Evolutionary conservation across 2,797 vertebrate genomes (phyloP).

Genomic region (Neosilurus mollespiculum): DNA sequence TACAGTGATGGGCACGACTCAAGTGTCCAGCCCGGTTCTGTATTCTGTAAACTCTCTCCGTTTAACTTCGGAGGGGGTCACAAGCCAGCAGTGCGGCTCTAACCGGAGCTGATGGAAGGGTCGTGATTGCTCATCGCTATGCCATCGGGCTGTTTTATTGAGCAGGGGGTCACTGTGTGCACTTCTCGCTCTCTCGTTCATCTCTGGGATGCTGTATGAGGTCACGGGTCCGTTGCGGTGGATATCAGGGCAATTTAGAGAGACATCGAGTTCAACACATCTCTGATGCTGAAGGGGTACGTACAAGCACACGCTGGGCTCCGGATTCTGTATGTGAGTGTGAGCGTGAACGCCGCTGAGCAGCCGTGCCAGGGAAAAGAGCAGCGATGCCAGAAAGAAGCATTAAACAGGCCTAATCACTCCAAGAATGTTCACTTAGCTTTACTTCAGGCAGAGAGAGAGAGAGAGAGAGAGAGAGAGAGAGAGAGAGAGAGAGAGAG

Average conservation of each 20-base stretch:
- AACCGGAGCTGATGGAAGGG: conserved; percentile 18
- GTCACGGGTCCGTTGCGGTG: conserved; percentile 53
- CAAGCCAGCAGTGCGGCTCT: background rate
- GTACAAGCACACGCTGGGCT: background rate
- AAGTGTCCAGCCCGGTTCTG: background rate
- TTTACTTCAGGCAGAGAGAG: conserved; percentile 28
- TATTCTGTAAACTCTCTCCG: background rate
- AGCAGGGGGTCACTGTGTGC: conserved; percentile 26
- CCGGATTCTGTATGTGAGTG: background rate
- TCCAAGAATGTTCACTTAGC: conserved; percentile 63
- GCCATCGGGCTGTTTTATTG: conserved; percentile 12
- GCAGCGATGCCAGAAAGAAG: conserved; percentile 55
- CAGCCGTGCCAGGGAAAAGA: conserved; percentile 18
- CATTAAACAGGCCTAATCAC: conserved; percentile 64
- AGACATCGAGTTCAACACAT: background rate
- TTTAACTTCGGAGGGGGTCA: conserved; percentile 38
- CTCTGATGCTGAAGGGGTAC: background rate
- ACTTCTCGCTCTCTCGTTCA: conserved; percentile 22
- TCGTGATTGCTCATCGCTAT: background rate
- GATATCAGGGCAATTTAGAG: conserved; percentile 22
- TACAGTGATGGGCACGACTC: background rate
- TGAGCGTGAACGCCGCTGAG: background rate
- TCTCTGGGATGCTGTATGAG: conserved; percentile 47
- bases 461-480: conserved; percentile 11
- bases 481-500: conserved; percentile 16